Evolutionary conservation across 2,797 vertebrate species (phyloP).

Genomic region (Lepilemur ruficaudatus): DNA sequence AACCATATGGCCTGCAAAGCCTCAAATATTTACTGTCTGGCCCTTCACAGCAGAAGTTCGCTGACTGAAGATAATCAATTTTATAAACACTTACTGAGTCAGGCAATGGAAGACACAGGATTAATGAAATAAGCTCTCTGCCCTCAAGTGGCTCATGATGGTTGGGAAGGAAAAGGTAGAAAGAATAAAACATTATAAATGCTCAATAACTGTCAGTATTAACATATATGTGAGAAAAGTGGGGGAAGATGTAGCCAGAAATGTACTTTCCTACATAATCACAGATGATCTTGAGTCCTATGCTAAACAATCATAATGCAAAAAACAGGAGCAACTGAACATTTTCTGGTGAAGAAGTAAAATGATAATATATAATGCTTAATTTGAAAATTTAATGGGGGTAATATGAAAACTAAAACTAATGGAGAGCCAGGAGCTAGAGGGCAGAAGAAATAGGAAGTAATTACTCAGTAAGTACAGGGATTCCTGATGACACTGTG

Average conservation of each 20-base stretch:
- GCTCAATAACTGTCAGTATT: neutral
- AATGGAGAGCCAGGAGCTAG: neutral
- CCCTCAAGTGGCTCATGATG: neutral
- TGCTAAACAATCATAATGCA: neutral
- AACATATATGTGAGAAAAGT: neutral
- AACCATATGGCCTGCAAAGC: neutral
- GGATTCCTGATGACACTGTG: neutral
- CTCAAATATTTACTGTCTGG: neutral
- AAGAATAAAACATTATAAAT: neutral
- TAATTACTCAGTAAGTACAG: neutral
- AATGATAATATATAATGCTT: neutral
- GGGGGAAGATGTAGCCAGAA: neutral
- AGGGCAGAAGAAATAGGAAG: neutral
- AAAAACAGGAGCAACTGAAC: neutral
- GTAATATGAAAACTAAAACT: neutral
- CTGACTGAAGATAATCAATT: neutral
- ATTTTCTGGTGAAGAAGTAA: neutral
- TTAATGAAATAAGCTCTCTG: neutral
- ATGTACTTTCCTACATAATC: neutral
- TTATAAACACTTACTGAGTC: neutral
- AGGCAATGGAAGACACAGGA: neutral
- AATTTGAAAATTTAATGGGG: conserved; percentile 1
- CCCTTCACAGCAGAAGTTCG: neutral
- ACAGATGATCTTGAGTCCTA: neutral
- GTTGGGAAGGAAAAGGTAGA: neutral